Base-by-base conservation (phyloP, 2,797 vertebrate species). In the Diplodus puntazzo region DNA sequence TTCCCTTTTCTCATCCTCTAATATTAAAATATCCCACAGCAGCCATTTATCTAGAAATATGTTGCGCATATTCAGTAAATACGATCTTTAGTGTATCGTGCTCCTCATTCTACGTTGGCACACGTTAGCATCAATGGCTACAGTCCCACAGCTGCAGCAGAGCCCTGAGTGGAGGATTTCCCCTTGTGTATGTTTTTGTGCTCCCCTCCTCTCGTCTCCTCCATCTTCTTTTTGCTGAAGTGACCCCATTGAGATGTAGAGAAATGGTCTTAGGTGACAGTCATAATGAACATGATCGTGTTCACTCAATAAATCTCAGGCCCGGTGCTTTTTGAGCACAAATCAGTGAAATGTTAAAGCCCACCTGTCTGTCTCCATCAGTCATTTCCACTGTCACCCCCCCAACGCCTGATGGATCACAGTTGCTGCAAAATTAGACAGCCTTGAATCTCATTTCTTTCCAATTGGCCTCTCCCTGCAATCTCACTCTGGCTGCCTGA, bases 301-400 rank as follows among this genome's bases (percentile, higher is more conserved):
- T 94, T 95, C 95, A 95, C 94, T 96, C 94, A 95, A 95, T 96
- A 96, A 96, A 96, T 95, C 95, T 95, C 88, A 81, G 92, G 97
- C 97, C 97, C 95, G 96, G 96, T 96, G 96, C 97, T 97, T 97
- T 97, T 97, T 97, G 97, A 97, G 97, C 96, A 96, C 98, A 98
- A 99, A 98, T 98, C 98, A 99, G 97, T 97, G 97, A 95, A 98
- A 98, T 98, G 97, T 97, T 98, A 97, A 98, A 97, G 97, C 97
- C 97, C 97, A 99, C 98, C 98, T 99, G 98, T 99, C 98, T 98
- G 97, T 98, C 97, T 98, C 97, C 97, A 99, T 98, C 98, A 98
- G 96, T 99, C 98, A 99, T 98, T 97, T 96, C 97, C 96, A 97
- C 97, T 97, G 98, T 98, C 97, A 98, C 96, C 97, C 97, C 97